Base-by-base conservation (phyloP, 2,797 vertebrate genomes). In the Gymnopithys bicolor region DNA sequence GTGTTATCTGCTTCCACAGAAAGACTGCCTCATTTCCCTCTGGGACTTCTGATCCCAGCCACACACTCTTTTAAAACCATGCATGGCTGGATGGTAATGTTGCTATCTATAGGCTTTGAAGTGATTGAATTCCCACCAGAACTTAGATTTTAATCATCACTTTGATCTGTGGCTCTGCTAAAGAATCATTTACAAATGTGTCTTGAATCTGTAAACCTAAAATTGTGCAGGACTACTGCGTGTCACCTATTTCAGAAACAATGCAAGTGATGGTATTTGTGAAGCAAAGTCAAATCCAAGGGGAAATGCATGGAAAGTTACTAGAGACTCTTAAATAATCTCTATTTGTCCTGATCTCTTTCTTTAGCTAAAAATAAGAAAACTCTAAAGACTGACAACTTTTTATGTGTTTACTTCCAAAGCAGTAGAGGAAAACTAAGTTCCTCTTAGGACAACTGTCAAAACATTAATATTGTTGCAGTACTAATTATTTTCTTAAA, bases 141-240 rank as follows among this genome's bases (percentile, higher is more conserved):
- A 95, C 68, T 94, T 92, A 92, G 94, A 93, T 96, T 96, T 97
- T 96, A 97, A 97, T 97, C 89, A 95, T 91, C 32, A 9, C 96
- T 97, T 97, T 97, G 96, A 96, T 97, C 96, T 94, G 60, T 69
- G 81, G 70, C 90, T 92, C 70, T 83, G 94, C 94, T 96, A 91
- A 74, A 89, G 96, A 78, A 87, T 90, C 94, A 84, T 81, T 83
- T 97, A 97, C 94, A 96, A 93, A 95, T 96, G 90, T 89, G 89
- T 92, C 81, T 96, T 0, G 6, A 96, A 96, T 96, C 79, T 91
- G 84, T 94, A 97, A 97, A 94, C 35, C 77, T 94, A 76, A 94
- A 94, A 93, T 84, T 87, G 68, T 92, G 94, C 79, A 94, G 91
- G 87, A 94, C 90, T 94, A 39, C 70, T 74, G 21, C 1, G 0